Conservation (phyloP, 2,888 invertebrate genomes). For the Drosophila falleni region DNA sequence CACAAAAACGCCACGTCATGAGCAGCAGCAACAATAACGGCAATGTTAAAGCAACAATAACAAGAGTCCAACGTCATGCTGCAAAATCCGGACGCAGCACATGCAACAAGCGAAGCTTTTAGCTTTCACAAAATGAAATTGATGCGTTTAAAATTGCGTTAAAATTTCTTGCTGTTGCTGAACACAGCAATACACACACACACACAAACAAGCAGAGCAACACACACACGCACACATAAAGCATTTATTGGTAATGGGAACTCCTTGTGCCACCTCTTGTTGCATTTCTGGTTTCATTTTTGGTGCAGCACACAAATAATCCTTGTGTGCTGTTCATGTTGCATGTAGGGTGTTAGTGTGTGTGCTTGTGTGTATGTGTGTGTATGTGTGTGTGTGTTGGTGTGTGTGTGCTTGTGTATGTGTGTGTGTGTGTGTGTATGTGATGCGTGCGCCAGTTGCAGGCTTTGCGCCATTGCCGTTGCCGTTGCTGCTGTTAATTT, state of each 20-base stretch:
- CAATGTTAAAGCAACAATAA: slow-evolving; percentile 45
- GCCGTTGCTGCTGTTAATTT: slow-evolving; percentile 69
- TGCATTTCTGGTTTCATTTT: slow-evolving; percentile 50
- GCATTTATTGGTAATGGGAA: slow-evolving; percentile 24
- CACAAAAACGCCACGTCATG: slow-evolving; percentile 19
- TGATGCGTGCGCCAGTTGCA: slow-evolving; percentile 46
- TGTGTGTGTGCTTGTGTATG: neutral
- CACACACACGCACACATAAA: slow-evolving; percentile 5
- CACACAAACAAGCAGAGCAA: neutral
- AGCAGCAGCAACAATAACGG: slow-evolving; percentile 25
- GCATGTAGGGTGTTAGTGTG: slow-evolving; percentile 2
- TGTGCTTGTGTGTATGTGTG: neutral
- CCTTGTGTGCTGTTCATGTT: slow-evolving; percentile 42
- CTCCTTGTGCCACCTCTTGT: slow-evolving; percentile 29
- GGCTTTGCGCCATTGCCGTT: slow-evolving; percentile 44
- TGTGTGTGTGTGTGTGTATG: neutral
- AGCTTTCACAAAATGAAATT: slow-evolving; percentile 74
- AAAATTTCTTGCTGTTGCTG: slow-evolving; percentile 61
- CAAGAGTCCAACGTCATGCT: slow-evolving; percentile 55
- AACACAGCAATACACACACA: slow-evolving; percentile 16
- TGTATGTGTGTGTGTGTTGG: no score
- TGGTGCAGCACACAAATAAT: slow-evolving; percentile 62
- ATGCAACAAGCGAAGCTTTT: slow-evolving; percentile 76
- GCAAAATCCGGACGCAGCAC: slow-evolving; percentile 52
- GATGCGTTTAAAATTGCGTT: slow-evolving; percentile 81